Conservation (phyloP, 2,797 vertebrate genomes). For the Sebastes oblongus region DNA sequence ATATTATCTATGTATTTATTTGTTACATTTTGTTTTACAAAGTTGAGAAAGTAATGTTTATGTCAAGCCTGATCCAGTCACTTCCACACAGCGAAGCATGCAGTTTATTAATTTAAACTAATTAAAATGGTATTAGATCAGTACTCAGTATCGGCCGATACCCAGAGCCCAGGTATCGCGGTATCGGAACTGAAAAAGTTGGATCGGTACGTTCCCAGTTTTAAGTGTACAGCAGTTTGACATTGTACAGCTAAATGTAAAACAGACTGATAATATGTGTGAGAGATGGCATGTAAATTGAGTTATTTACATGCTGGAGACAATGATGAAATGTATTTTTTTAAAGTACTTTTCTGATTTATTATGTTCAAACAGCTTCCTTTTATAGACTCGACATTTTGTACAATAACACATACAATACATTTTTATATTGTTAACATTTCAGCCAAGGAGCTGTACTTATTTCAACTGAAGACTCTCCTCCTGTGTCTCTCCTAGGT, state of each 20-base stretch:
- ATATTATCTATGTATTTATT: too few relatives aligned
- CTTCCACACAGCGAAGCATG: too few relatives aligned
- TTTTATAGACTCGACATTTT: not conserved
- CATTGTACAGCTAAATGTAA: not conserved
- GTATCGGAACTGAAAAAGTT: too few relatives aligned
- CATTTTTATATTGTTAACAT: not conserved
- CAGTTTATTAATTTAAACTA: too few relatives aligned
- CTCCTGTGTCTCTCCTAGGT: constrained; percentile 58
- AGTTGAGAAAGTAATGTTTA: too few relatives aligned
- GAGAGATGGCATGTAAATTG: not conserved
- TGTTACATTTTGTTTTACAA: too few relatives aligned
- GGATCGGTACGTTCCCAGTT: too few relatives aligned
- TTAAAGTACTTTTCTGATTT: not conserved
- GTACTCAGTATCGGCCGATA: too few relatives aligned
- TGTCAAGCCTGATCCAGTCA: too few relatives aligned
- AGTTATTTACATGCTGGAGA: not conserved
- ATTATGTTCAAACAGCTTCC: not conserved
- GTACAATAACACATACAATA: not conserved
- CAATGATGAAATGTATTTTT: not conserved
- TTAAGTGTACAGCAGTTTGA: not conserved
- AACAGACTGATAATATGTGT: not conserved
- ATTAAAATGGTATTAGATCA: too few relatives aligned
- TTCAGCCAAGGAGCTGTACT: constrained; percentile 10
- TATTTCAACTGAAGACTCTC: constrained; percentile 56
- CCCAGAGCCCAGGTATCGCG: too few relatives aligned